Conservation (phyloP, 2,113 vertebrate species). For the Athene noctua region DNA sequence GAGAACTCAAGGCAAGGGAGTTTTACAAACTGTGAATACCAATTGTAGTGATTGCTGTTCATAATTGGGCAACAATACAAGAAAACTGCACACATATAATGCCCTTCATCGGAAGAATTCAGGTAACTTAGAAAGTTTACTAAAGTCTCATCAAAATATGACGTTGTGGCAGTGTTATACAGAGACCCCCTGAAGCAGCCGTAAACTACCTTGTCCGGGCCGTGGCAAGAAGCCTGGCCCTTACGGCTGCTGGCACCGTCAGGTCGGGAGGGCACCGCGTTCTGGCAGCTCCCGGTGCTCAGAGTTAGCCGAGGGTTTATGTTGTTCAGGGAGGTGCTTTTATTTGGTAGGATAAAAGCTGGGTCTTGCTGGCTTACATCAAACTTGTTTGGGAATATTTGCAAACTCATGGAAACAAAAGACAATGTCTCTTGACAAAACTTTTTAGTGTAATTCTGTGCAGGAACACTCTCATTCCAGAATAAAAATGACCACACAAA, state of each 20-base stretch:
- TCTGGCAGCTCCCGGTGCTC: not conserved
- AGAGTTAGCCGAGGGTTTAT: not conserved
- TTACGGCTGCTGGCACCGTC: not conserved
- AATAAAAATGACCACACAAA: constrained; percentile 60
- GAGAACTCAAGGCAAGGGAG: not conserved
- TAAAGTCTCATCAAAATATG: not conserved
- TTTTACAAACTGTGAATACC: not conserved
- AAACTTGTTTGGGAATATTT: constrained; percentile 44
- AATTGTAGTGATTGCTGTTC: not conserved
- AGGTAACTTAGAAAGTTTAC: not conserved
- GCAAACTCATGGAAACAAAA: constrained; percentile 56
- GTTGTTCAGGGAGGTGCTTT: not conserved
- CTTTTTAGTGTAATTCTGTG: constrained; percentile 22
- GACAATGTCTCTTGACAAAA: constrained; percentile 53
- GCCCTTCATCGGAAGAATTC: not conserved
- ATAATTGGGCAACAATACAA: not conserved
- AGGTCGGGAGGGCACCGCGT: not conserved
- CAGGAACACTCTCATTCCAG: constrained; percentile 26
- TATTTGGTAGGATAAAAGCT: not conserved
- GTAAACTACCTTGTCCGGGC: not conserved
- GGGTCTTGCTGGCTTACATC: constrained; percentile 32
- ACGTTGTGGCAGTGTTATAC: not conserved
- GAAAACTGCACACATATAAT: not conserved
- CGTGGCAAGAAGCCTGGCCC: not conserved
- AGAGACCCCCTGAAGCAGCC: not conserved